Base-by-base conservation (phyloP, 1,140 invertebrate genomes). In the Drosophila sucinea region DNA sequence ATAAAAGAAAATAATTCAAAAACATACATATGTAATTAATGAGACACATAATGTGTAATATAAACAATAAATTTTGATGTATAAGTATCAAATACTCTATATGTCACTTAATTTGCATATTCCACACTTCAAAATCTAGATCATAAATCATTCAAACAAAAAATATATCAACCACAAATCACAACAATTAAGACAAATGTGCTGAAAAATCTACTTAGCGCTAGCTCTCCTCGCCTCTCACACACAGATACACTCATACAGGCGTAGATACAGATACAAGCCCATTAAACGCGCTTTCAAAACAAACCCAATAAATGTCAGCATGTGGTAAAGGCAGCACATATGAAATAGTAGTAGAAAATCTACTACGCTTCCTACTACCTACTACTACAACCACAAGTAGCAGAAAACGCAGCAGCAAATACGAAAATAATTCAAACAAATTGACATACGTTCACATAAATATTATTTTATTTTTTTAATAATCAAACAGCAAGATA, bases 171-270 rank as follows among this genome's bases (percentile, higher is more conserved):
- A 90, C 79, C 86, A 82, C 81, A 90, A 90, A 90, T 87, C 81
- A 82, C 86, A 90, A 90, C 87, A 86, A 90, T 90, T 90, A 90
- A 86, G 81, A 90, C 84, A 90, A 87, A 87, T 89, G 84, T 89
- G 85, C 84, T 87, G 85, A 87, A 90, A 90, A 90, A 81, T 90
- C 86, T 90, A 90, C 85, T 90, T 90, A 90, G 86, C 85, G 82
- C 86, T 79, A 27, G 60, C 67, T 65, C 44, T 47, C 44, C 6
- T 47, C 44, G 44, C 44, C 44, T 25, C 23, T 57, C 73, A 63
- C 65, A 69, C 57, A 75, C 30, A 64, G 55, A 17, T 11, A 44
- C 40, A 30, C n/a, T n/a, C 7, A 71, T 55, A 80, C 67, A 69
- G 44, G 51, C 57, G 68, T 67, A 70, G 65, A 38, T 44, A 51